Evolutionary conservation across 1,140 invertebrate genomes (phyloP).

Genomic region (Amyelois transitella): DNA sequence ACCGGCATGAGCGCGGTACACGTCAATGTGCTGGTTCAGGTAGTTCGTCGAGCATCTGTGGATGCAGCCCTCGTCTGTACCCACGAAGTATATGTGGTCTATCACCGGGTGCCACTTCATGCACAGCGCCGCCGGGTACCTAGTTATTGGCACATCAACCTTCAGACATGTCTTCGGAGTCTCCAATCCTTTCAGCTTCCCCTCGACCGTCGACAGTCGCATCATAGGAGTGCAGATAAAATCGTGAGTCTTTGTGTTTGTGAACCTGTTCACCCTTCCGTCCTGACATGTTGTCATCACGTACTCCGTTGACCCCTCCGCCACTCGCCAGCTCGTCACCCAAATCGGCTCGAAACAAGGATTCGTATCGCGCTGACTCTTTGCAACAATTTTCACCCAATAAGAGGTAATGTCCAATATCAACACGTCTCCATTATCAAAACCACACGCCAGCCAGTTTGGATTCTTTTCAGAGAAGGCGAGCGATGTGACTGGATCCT

Average conservation of each 20-base stretch:
- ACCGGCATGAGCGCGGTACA: constrained; percentile 86
- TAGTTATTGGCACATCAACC: constrained; percentile 72
- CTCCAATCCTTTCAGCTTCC: constrained; percentile 76
- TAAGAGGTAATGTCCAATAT: constrained; percentile 81
- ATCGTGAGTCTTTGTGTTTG: constrained; percentile 70
- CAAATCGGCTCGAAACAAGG: constrained; percentile 81
- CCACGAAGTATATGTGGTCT: constrained; percentile 83
- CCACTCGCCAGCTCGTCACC: constrained; percentile 75
- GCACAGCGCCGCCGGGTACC: constrained; percentile 77
- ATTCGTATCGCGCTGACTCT: constrained; percentile 73
- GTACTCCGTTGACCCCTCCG: constrained; percentile 63
- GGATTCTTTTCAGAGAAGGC: constrained; percentile 81
- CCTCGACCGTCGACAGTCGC: constrained; percentile 77
- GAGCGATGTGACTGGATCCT: constrained; percentile 81
- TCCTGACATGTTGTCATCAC: constrained; percentile 75
- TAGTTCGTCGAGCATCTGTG: constrained; percentile 83
- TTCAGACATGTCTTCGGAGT: constrained; percentile 62
- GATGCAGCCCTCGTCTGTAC: constrained; percentile 88
- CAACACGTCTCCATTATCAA: constrained; percentile 84
- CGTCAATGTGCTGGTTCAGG: constrained; percentile 79
- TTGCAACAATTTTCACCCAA: constrained; percentile 69
- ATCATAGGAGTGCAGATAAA: constrained; percentile 77
- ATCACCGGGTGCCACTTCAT: constrained; percentile 80
- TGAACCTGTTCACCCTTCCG: constrained; percentile 76
- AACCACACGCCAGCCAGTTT: constrained; percentile 85